Percentiles rank a stretch among this genome's conserved stretches.
Evolutionary conservation across 2,113 vertebrate genomes (phyloP).

Genomic region (Apaloderma vittatum): DNA sequence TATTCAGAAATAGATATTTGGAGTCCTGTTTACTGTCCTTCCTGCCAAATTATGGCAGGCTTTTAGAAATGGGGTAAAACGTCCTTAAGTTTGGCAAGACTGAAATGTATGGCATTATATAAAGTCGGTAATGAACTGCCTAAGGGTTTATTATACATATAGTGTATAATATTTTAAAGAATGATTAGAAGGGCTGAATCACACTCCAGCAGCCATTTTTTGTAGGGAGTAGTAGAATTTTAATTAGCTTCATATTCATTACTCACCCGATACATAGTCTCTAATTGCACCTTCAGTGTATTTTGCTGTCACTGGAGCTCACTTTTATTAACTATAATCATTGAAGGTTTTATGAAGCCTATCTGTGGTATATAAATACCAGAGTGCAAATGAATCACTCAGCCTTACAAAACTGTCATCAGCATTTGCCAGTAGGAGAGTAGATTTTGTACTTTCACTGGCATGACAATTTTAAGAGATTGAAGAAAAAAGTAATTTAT

Average conservation of each 20-base stretch:
- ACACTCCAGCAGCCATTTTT: constrained; percentile 54
- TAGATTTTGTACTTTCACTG: constrained; percentile 36
- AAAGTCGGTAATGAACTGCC: background rate
- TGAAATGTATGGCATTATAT: background rate
- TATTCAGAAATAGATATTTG: background rate
- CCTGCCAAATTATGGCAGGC: background rate
- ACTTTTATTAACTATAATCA: constrained; percentile 75
- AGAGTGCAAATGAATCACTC: constrained; percentile 71
- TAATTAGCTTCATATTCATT: constrained; percentile 77
- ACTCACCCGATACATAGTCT: constrained; percentile 68
- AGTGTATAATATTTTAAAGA: constrained; percentile 58
- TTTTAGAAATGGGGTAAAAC: background rate
- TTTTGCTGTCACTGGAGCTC: constrained; percentile 71
- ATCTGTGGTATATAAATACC: constrained; percentile 64
- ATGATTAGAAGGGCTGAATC: constrained; percentile 45
- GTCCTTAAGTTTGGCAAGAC: background rate
- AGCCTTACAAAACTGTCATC: constrained; percentile 35
- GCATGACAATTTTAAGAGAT: background rate
- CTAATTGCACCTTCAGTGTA: constrained; percentile 64
- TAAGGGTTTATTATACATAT: background rate
- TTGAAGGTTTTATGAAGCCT: constrained; percentile 78
- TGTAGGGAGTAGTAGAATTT: constrained; percentile 70
- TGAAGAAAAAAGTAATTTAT: background rate
- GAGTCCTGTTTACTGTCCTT: background rate
- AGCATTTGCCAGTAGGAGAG: constrained; percentile 12